phyloP scores from a whole-genome alignment of 2,888 invertebrate genomes.

The Drosophila nr. perissopoda region DNA sequence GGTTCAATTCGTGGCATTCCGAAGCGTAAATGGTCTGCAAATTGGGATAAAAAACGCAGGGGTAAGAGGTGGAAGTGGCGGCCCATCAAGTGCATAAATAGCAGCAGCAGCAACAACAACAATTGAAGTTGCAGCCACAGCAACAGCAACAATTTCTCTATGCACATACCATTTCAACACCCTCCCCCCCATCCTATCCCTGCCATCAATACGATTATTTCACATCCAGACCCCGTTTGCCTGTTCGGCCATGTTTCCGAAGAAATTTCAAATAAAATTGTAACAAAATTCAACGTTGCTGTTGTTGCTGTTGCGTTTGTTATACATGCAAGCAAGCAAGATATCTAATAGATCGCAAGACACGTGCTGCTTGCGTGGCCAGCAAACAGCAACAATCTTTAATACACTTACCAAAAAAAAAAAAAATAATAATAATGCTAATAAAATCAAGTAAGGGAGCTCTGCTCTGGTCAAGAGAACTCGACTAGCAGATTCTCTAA shows the following conservation, averaged over 20 bases:
- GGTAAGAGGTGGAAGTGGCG: not conserved
- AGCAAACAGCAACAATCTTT: slow-evolving; percentile 8
- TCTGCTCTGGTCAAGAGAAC: not conserved
- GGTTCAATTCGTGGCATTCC: not conserved
- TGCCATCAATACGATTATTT: not conserved
- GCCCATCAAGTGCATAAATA: slow-evolving; percentile 58
- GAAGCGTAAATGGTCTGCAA: slow-evolving; percentile 31
- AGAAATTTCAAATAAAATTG: slow-evolving; percentile 42
- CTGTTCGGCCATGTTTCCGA: slow-evolving; percentile 32
- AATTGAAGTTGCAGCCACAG: slow-evolving; percentile 11
- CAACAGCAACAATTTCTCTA: slow-evolving; percentile 6
- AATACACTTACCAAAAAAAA: slow-evolving; percentile 9
- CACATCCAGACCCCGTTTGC: not conserved
- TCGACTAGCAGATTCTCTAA: not conserved
- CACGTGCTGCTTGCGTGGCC: slow-evolving; percentile 38
- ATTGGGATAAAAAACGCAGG: slow-evolving; percentile 2
- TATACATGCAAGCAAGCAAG: slow-evolving; percentile 1
- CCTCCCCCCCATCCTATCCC: not conserved
- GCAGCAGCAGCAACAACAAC: slow-evolving; percentile 28
- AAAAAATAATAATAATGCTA: not conserved
- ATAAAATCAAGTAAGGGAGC: not conserved
- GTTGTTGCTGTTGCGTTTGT: slow-evolving; percentile 1
- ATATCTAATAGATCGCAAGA: slow-evolving; percentile 32
- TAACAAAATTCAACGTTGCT: slow-evolving; percentile 31
- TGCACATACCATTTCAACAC: slow-evolving; percentile 8